Percentiles rank a stretch among this genome's conserved stretches.
phyloP scores from a whole-genome alignment of 2,797 vertebrate species.

The Manis javanica region DNA sequence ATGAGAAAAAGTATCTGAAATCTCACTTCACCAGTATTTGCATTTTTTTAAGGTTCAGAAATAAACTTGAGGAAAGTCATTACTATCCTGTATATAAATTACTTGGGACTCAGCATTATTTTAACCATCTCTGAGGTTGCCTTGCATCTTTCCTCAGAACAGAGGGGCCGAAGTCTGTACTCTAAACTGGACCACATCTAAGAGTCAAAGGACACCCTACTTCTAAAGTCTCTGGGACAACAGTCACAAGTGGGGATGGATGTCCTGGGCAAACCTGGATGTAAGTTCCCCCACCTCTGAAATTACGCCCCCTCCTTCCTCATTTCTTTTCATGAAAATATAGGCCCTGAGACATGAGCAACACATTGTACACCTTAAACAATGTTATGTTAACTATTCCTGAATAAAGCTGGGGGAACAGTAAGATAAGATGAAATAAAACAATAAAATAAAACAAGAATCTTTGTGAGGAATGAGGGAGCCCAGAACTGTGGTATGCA shows the following conservation, averaged over 20 bases:
- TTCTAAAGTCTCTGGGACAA: not conserved
- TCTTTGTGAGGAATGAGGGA: not conserved
- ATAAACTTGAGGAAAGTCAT: not conserved
- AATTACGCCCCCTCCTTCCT: no score
- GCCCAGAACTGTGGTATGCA: not conserved
- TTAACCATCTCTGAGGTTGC: not conserved
- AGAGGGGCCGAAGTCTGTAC: not conserved
- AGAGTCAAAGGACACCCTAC: not conserved
- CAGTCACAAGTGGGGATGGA: not conserved
- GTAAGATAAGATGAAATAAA: not conserved
- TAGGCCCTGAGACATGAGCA: not conserved
- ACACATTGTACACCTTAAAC: not conserved
- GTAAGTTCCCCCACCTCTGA: not conserved
- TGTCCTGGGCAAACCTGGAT: not conserved
- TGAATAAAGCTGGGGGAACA: not conserved
- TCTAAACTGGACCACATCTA: not conserved
- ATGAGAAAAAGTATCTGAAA: constrained; percentile 27
- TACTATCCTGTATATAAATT: not conserved
- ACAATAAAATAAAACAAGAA: not conserved
- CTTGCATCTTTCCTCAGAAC: not conserved
- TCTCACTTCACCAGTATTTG: not conserved
- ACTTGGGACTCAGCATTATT: not conserved
- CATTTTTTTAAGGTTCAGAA: constrained; percentile 36
- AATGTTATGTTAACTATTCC: not conserved
- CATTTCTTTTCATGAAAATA: not conserved